Percentiles rank a stretch among this genome's conserved stretches.
phyloP scores from a whole-genome alignment of 2,888 invertebrate genomes.

The Ochropleura leucogaster region DNA sequence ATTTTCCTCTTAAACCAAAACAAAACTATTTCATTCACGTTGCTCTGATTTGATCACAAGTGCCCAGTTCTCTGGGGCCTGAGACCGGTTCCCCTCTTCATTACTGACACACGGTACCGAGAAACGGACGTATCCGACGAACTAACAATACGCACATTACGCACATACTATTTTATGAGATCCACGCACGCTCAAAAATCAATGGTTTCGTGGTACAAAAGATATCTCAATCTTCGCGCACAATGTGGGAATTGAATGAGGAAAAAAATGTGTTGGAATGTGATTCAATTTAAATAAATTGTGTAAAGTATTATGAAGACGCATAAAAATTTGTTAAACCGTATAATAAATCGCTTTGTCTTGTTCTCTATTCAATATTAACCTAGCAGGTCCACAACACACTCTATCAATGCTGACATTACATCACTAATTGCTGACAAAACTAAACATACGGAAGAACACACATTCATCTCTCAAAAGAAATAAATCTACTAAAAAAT shows the following conservation, averaged over 20 bases:
- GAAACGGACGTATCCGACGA: slow-evolving; percentile 51
- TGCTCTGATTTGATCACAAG: slow-evolving; percentile 62
- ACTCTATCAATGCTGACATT: slow-evolving; percentile 36
- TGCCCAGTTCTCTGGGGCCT: slow-evolving; percentile 69
- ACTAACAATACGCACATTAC: slow-evolving; percentile 55
- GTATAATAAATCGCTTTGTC: slow-evolving; percentile 22
- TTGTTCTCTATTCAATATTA: slow-evolving; percentile 26
- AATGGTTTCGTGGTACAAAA: slow-evolving; percentile 40
- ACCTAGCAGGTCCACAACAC: slow-evolving; percentile 9
- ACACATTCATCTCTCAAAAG: slow-evolving; percentile 41
- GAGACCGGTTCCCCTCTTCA: slow-evolving; percentile 82
- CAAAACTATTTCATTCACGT: slow-evolving; percentile 57
- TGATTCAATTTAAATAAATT: slow-evolving; percentile 1
- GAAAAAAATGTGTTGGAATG: slow-evolving; percentile 33
- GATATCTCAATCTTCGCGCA: slow-evolving; percentile 53
- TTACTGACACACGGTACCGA: slow-evolving; percentile 70
- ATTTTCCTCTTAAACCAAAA: slow-evolving; percentile 35
- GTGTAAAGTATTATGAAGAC: not conserved
- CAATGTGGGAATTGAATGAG: slow-evolving; percentile 34
- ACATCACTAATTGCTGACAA: slow-evolving; percentile 48
- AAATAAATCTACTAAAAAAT: slow-evolving; percentile 58
- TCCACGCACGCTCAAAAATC: slow-evolving; percentile 47
- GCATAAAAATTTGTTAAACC: not conserved
- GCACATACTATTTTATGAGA: slow-evolving; percentile 53
- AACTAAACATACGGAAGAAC: slow-evolving; percentile 25